phyloP scores from a whole-genome alignment of 2,888 invertebrate genomes.

The Lasius platythorax region DNA sequence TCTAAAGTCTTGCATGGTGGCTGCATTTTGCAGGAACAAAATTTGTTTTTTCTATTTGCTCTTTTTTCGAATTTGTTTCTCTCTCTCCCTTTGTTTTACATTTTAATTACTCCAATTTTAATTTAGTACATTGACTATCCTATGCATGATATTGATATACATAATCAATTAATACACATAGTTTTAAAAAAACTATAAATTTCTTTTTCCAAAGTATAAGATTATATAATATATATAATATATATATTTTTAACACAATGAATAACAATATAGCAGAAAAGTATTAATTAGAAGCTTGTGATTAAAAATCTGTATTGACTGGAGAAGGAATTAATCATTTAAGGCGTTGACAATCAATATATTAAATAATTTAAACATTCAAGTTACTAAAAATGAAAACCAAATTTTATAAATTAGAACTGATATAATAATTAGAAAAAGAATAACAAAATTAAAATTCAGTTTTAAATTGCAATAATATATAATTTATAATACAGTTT shows the following conservation, averaged over 20 bases:
- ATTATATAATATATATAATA: not conserved
- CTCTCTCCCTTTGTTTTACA: not conserved
- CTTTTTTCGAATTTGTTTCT: not conserved
- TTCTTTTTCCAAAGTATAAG: not conserved
- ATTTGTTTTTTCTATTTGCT: not conserved
- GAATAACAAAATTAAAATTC: not conserved
- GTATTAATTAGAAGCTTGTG: not conserved
- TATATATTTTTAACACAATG: not conserved
- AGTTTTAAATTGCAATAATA: not conserved
- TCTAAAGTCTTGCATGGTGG: not conserved
- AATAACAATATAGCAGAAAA: constrained; percentile 12
- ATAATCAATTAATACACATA: not conserved
- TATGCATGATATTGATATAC: not conserved
- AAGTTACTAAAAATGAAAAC: not conserved
- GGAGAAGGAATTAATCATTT: not conserved
- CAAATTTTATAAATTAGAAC: constrained; percentile 13
- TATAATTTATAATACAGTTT: not conserved
- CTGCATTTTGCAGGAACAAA: constrained; percentile 5
- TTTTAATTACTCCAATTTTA: not conserved
- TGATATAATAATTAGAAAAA: not conserved
- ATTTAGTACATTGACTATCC: not conserved
- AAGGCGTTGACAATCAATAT: not conserved
- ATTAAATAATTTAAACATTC: not conserved
- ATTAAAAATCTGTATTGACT: not conserved
- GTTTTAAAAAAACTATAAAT: not conserved